Percentiles rank a stretch among this genome's conserved stretches.
Evolutionary conservation across 2,888 invertebrate genomes (phyloP).

Genomic region (Pecten maximus): DNA sequence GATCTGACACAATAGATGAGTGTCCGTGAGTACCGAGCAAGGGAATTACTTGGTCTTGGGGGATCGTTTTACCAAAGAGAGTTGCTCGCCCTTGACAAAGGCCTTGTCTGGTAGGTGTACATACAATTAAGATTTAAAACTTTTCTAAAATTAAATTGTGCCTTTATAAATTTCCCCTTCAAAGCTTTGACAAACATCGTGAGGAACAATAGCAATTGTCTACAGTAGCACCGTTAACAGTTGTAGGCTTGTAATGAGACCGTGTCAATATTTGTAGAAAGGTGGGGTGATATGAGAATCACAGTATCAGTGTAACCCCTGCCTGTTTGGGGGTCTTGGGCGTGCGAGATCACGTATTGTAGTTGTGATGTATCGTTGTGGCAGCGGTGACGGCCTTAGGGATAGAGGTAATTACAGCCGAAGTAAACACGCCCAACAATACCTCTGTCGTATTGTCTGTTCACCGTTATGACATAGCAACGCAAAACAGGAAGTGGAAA

Average conservation of each 20-base stretch:
- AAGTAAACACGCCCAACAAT: constrained; percentile 11
- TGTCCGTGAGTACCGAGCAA: neutral
- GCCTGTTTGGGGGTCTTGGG: constrained; percentile 13
- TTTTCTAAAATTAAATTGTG: constrained; percentile 30
- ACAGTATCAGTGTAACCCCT: neutral
- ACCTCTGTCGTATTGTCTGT: neutral
- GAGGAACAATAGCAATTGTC: constrained; percentile 20
- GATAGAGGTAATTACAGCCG: neutral
- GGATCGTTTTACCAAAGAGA: constrained; percentile 9
- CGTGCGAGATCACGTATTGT: constrained; percentile 4
- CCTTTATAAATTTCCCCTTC: constrained; percentile 20
- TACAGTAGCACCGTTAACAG: neutral
- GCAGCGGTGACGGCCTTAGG: constrained; percentile 11
- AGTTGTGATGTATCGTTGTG: constrained; percentile 33
- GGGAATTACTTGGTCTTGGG: constrained; percentile 2
- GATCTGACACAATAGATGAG: neutral
- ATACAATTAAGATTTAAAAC: constrained; percentile 33
- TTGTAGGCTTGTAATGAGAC: neutral
- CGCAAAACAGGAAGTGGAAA: constrained; percentile 9
- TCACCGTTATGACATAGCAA: neutral
- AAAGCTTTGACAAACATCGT: constrained; percentile 10
- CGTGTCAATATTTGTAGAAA: constrained; percentile 13
- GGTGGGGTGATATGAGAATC: constrained; percentile 6
- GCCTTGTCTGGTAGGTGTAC: constrained; percentile 28
- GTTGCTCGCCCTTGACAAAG: constrained; percentile 35